Conservation (phyloP, 2,797 vertebrate species). For the Buceros bicornis region DNA sequence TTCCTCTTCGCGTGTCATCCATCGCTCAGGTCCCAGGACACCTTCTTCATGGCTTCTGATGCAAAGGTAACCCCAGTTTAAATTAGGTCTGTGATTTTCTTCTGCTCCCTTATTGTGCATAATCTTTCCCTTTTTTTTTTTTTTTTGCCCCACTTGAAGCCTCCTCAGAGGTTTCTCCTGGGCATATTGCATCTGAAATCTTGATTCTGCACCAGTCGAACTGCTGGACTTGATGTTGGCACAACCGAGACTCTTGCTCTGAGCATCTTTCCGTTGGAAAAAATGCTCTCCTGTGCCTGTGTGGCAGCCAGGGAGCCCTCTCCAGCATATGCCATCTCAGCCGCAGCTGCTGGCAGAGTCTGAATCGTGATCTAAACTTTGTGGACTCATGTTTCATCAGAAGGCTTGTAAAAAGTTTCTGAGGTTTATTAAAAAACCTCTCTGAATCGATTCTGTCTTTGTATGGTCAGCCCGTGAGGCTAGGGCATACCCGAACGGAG, state of each 20-base stretch:
- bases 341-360: background rate
- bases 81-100: background rate
- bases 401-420: background rate
- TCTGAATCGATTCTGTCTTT: constrained; percentile 35
- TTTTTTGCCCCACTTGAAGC: background rate
- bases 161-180: background rate
- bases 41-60: background rate
- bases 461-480: background rate
- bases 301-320: background rate
- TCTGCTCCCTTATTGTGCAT: background rate
- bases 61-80: background rate
- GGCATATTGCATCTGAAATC: background rate
- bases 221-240: background rate
- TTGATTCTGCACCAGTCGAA: background rate
- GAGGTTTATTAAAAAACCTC: background rate
- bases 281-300: background rate
- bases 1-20: background rate
- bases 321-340: background rate
- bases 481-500: background rate
- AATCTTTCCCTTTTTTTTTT: background rate
- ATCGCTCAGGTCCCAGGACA: background rate
- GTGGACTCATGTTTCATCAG: background rate
- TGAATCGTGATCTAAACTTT: background rate
- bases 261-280: background rate
- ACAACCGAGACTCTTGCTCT: background rate